phyloP scores from a whole-genome alignment of 2,113 vertebrate genomes.

The Bolborhynchus lineola region DNA sequence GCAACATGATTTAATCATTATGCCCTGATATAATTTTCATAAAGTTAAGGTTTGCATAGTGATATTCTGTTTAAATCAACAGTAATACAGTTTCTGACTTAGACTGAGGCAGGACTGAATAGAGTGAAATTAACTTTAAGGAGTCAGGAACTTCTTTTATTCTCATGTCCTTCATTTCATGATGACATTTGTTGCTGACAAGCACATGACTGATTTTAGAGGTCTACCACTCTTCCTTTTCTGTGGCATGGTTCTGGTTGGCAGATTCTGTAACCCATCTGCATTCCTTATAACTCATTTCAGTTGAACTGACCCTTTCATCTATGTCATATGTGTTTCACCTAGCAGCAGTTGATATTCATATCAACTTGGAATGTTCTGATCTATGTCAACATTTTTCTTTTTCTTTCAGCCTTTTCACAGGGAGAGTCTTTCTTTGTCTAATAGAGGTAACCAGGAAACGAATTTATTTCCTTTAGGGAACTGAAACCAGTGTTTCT shows the following conservation, averaged over 20 bases:
- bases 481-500: not conserved
- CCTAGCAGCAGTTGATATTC: not conserved
- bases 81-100: not conserved
- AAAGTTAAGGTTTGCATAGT: not conserved
- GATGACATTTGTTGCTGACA: not conserved
- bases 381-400: not conserved
- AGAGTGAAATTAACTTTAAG: not conserved
- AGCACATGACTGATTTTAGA: not conserved
- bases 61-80: not conserved
- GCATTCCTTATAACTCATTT: not conserved
- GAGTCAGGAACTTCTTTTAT: not conserved
- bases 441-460: not conserved
- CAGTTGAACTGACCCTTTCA: not conserved
- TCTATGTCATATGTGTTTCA: not conserved
- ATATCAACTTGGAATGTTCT: not conserved
- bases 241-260: not conserved
- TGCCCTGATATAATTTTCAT: not conserved
- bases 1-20: not conserved
- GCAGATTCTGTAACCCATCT: not conserved
- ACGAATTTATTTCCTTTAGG: constrained; percentile 9
- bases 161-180: not conserved
- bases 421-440: not conserved
- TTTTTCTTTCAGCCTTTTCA: not conserved
- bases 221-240: not conserved
- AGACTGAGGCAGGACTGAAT: not conserved